These are phyloP conservation scores for Rhinogobio ventralis DNA, from an alignment of 2,797 vertebrate genomes.

Conservation along the genomic window DNA sequence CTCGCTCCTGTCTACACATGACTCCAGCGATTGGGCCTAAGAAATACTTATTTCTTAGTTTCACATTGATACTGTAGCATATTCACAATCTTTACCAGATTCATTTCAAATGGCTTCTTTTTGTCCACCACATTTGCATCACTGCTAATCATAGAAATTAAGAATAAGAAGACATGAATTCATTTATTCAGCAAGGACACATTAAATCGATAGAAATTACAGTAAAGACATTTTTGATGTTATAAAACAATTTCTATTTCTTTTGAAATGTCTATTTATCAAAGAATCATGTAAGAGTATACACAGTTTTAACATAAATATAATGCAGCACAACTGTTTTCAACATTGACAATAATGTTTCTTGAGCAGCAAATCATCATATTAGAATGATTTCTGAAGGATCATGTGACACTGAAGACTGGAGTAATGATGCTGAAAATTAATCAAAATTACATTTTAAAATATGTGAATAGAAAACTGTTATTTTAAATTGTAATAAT, in stretches of 20 bases:
- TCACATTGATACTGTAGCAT: background rate
- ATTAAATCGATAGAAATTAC: background rate
- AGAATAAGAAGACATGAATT: background rate
- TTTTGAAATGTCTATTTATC: background rate
- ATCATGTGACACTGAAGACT: background rate
- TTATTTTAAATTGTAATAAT: background rate
- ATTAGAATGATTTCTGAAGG: background rate
- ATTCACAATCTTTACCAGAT: background rate
- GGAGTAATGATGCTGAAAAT: background rate
- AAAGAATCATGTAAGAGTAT: background rate
- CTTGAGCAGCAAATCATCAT: background rate
- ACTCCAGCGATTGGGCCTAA: background rate
- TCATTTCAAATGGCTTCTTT: background rate
- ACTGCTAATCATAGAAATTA: background rate
- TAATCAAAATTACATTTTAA: background rate
- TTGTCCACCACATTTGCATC: background rate
- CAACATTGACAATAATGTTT: background rate
- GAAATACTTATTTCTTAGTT: constrained; percentile 15
- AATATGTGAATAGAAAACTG: background rate
- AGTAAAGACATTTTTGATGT: background rate
- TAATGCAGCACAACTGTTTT: background rate
- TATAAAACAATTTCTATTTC: background rate
- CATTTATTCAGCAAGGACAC: background rate
- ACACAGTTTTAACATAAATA: background rate
- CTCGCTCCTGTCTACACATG: background rate